These are phyloP conservation scores for Callithrix jacchus DNA, from an alignment of 2,113 vertebrate species.

Conservation along the genomic window DNA sequence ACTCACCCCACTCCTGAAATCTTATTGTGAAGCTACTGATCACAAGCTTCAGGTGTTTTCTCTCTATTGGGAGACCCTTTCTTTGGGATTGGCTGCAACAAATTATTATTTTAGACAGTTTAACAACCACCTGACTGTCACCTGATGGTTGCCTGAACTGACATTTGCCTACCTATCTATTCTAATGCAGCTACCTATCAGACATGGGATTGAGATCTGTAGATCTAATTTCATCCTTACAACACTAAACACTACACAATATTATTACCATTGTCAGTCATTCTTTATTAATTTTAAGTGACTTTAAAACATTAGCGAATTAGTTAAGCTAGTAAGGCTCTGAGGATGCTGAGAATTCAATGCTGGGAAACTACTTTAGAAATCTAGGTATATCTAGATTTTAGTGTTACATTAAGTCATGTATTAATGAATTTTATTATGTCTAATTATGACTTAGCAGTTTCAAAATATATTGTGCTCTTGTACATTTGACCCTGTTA, in stretches of 20 bases:
- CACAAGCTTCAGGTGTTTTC: too few species aligned
- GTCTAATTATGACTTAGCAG: not conserved
- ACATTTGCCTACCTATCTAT: too few species aligned
- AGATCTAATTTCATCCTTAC: not conserved
- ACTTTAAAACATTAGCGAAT: not conserved
- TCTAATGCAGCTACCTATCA: not conserved
- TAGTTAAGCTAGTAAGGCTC: not conserved
- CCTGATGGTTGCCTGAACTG: too few species aligned
- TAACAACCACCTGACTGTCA: too few species aligned
- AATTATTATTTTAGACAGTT: too few species aligned
- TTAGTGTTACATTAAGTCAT: not conserved
- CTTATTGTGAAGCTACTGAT: too few species aligned
- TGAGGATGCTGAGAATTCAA: not conserved
- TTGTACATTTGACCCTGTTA: not conserved
- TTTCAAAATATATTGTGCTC: not conserved
- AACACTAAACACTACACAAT: not conserved
- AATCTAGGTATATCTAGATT: not conserved
- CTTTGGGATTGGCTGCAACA: too few species aligned
- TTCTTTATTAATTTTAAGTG: not conserved
- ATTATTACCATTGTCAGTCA: not conserved
- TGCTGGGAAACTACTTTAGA: not conserved
- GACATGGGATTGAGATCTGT: not conserved
- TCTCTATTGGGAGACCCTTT: too few species aligned
- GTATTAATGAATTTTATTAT: not conserved
- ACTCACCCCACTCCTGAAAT: too few species aligned